phyloP scores from a whole-genome alignment of 2,888 invertebrate species.

The Philaethria dido region DNA sequence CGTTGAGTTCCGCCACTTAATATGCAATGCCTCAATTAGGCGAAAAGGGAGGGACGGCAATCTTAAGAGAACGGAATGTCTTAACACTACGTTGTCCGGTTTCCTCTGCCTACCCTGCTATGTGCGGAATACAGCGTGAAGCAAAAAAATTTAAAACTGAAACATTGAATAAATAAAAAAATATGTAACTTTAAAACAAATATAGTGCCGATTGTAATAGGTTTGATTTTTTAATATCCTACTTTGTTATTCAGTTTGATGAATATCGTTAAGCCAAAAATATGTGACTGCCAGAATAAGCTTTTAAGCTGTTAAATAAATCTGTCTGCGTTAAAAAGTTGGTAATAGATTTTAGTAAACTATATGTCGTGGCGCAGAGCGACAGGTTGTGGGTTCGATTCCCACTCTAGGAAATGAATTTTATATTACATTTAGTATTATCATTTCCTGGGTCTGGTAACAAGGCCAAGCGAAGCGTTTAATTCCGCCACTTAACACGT shows the following conservation, averaged over 20 bases:
- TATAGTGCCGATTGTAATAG: background rate
- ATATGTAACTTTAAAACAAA: background rate
- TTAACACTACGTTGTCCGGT: background rate
- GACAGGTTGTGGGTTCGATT: too few species aligned
- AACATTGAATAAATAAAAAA: too few species aligned
- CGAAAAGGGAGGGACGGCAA: too few species aligned
- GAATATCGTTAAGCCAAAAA: slow-evolving; percentile 14
- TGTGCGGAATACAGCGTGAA: too few species aligned
- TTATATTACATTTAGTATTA: too few species aligned
- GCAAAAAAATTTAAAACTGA: background rate
- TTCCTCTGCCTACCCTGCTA: background rate
- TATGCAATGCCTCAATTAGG: background rate
- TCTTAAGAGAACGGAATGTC: background rate
- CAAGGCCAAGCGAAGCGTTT: too few species aligned
- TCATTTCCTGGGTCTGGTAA: too few species aligned
- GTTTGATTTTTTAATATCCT: background rate
- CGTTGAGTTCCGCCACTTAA: background rate
- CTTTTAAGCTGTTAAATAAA: slow-evolving; percentile 20
- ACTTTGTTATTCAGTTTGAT: slow-evolving; percentile 21
- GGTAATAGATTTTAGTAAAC: background rate
- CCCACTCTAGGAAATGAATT: too few species aligned
- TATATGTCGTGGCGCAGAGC: too few species aligned
- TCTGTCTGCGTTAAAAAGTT: slow-evolving; percentile 13
- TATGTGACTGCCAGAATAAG: slow-evolving; percentile 4
- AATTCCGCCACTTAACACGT: too few species aligned